Conservation (phyloP, 1,140 invertebrate species). For the Drosophila kohkoa region DNA sequence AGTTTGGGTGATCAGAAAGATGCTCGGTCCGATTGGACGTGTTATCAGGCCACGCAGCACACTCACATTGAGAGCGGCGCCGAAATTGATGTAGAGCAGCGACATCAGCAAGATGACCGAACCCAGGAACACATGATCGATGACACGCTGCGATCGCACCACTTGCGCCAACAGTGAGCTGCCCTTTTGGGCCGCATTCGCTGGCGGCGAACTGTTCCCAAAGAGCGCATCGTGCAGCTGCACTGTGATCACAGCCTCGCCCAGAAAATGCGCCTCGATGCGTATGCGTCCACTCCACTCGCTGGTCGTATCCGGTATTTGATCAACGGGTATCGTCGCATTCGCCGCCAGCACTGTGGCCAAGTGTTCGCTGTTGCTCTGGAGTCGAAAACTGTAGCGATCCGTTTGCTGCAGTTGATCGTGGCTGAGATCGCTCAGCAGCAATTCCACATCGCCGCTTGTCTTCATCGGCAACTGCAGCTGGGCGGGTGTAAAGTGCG, state of each 20-base stretch:
- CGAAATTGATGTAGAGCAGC: slow-evolving; percentile 96
- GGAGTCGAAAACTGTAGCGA: slow-evolving; percentile 60
- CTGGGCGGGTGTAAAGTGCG: slow-evolving; percentile 49
- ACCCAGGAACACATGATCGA: slow-evolving; percentile 92
- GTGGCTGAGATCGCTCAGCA: slow-evolving; percentile 23
- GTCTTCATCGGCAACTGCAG: slow-evolving; percentile 49
- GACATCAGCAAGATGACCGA: slow-evolving; percentile 92
- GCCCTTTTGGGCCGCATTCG: slow-evolving; percentile 36
- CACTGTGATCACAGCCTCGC: slow-evolving; percentile 59
- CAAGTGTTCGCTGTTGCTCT: slow-evolving; percentile 43
- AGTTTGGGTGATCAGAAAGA: slow-evolving; percentile 94
- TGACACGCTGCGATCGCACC: slow-evolving; percentile 87
- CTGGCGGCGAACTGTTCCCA: slow-evolving; percentile 44
- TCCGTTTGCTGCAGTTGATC: slow-evolving; percentile 25
- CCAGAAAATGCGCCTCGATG: slow-evolving; percentile 61
- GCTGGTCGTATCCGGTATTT: slow-evolving; percentile 11
- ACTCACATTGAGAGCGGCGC: slow-evolving; percentile 93
- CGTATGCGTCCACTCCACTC: slow-evolving; percentile 61
- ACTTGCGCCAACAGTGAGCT: slow-evolving; percentile 86
- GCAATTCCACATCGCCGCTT: slow-evolving; percentile 35
- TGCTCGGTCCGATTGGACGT: slow-evolving; percentile 91
- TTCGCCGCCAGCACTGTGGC: slow-evolving; percentile 56
- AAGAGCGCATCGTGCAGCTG: slow-evolving; percentile 37
- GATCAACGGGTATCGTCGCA: slow-evolving; percentile 41
- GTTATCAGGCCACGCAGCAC: slow-evolving; percentile 90